Evolutionary conservation across 2,797 vertebrate genomes (phyloP).

Genomic region (Anniella stebbinsi): DNA sequence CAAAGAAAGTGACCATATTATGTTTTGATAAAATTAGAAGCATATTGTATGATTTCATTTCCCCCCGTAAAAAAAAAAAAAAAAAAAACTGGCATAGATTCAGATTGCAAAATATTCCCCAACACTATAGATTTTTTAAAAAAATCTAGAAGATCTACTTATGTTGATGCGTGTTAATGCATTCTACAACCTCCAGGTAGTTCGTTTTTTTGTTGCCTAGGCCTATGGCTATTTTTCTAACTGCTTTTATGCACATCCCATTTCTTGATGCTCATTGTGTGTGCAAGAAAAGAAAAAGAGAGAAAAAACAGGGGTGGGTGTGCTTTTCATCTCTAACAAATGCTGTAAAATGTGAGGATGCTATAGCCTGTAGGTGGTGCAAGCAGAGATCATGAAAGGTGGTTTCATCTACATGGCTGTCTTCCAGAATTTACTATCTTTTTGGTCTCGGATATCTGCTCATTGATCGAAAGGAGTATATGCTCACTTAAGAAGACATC

Average conservation of each 20-base stretch:
- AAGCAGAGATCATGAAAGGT: background rate
- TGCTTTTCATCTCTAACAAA: background rate
- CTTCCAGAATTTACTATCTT: conserved; percentile 3
- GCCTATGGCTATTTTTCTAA: background rate
- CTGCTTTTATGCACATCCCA: background rate
- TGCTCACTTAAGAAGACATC: background rate
- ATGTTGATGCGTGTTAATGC: background rate
- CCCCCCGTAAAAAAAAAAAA: no score
- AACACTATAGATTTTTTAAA: background rate
- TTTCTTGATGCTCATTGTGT: conserved; percentile 2
- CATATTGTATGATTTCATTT: no score
- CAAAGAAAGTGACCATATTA: background rate
- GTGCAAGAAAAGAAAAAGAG: background rate
- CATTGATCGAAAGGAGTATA: background rate
- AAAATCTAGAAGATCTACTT: background rate
- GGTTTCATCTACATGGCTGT: conserved; percentile 18
- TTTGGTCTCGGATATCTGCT: background rate
- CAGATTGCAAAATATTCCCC: background rate
- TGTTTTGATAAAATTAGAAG: background rate
- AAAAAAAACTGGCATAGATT: background rate
- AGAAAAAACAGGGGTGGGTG: no score
- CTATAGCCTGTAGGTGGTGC: background rate
- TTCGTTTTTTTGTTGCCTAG: background rate
- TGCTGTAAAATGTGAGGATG: conserved; percentile 7
- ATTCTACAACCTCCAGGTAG: background rate